These are phyloP conservation scores for Microcebus ravelobensis DNA, from an alignment of 2,113 vertebrate genomes.

Conservation along the genomic window DNA sequence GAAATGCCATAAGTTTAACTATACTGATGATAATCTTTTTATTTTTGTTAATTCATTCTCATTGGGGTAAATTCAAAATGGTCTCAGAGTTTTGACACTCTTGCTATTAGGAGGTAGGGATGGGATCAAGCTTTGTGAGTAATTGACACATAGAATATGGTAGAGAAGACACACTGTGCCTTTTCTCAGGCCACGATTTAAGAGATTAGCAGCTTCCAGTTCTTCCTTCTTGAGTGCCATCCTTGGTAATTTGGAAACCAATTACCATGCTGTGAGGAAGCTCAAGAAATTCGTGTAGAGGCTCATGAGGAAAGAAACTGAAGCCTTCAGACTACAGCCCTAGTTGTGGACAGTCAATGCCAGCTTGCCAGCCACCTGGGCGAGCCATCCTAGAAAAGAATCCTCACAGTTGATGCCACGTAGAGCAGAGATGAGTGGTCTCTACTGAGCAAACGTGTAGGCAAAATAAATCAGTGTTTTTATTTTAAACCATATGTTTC, in stretches of 20 bases:
- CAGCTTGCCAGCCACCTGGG: background rate
- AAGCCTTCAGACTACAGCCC: background rate
- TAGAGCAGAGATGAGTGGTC: background rate
- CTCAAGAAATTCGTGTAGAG: background rate
- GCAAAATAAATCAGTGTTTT: background rate
- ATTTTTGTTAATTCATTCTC: background rate
- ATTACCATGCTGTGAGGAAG: background rate
- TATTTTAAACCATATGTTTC: background rate
- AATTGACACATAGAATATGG: background rate
- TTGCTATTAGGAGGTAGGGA: background rate
- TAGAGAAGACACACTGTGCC: background rate
- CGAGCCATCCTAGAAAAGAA: background rate
- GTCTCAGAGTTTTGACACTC: background rate
- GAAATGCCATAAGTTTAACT: background rate
- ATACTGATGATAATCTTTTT: background rate
- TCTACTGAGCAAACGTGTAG: background rate
- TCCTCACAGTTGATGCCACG: background rate
- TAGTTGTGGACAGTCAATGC: background rate
- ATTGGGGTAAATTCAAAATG: background rate
- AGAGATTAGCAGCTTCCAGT: background rate
- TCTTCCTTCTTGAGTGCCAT: background rate
- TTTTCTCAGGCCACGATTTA: background rate
- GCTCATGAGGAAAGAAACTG: background rate
- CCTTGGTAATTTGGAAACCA: background rate
- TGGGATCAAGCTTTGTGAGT: background rate